These are phyloP conservation scores for Neoaliturus tenellus DNA, from an alignment of 2,888 invertebrate genomes.

Conservation along the genomic window DNA sequence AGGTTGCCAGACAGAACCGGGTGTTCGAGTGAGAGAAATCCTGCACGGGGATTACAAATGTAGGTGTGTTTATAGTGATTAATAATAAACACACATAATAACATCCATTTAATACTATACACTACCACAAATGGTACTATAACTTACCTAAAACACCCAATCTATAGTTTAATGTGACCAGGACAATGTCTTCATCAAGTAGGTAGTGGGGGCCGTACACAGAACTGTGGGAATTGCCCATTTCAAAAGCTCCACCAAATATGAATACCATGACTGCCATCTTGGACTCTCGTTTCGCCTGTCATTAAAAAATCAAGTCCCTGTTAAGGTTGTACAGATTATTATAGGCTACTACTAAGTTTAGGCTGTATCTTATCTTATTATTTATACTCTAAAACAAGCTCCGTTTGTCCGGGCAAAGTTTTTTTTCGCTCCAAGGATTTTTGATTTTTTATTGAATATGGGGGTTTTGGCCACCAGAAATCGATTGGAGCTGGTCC, in stretches of 20 bases:
- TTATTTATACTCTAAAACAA: too few species aligned
- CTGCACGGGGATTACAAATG: too few species aligned
- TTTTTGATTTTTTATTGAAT: too few species aligned
- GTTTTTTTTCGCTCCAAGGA: too few species aligned
- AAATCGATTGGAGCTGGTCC: too few species aligned
- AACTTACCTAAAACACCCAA: conserved; percentile 13
- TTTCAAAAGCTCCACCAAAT: conserved; percentile 10
- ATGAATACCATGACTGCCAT: conserved; percentile 3
- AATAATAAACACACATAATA: too few species aligned
- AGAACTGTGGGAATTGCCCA: not conserved
- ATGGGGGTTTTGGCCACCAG: too few species aligned
- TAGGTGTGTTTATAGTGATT: too few species aligned
- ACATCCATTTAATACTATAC: not conserved
- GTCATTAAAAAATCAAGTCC: not conserved
- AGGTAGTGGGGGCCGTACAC: conserved; percentile 11
- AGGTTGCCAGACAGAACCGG: not conserved
- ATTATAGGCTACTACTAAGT: not conserved
- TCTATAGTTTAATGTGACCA: conserved; percentile 27
- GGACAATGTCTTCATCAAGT: conserved; percentile 17
- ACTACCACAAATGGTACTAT: not conserved
- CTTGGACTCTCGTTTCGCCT: not conserved
- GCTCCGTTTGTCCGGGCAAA: too few species aligned
- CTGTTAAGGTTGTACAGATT: too few species aligned
- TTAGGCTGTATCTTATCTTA: not conserved
- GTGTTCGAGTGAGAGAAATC: conserved; percentile 1